These are phyloP conservation scores for Strongylocentrotus purpuratus DNA, from an alignment of 35 echinoderm and acorn worm genomes.

Conservation along the genomic window DNA sequence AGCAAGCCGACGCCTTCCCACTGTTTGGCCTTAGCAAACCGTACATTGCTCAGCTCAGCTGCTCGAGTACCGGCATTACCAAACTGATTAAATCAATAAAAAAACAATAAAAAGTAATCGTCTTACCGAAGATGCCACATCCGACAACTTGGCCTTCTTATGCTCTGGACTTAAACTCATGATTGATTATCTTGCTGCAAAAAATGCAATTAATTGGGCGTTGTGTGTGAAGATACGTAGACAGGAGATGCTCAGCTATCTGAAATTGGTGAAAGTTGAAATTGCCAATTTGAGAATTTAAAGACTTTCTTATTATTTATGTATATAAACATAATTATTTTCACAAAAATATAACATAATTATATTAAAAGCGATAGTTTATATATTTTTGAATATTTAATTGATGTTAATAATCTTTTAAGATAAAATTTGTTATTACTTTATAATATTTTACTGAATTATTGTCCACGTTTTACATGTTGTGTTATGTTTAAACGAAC, in stretches of 20 bases:
- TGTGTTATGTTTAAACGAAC: too few relatives aligned
- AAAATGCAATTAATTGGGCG: neutral
- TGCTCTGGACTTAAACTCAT: slow-evolving; percentile 29
- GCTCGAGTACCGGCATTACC: neutral
- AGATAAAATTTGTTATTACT: too few relatives aligned
- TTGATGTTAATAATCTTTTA: too few relatives aligned
- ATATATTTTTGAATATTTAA: too few relatives aligned
- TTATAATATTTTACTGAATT: too few relatives aligned
- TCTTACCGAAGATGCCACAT: slow-evolving; percentile 26
- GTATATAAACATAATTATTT: too few relatives aligned
- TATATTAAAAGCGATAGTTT: too few relatives aligned
- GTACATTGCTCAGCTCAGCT: neutral
- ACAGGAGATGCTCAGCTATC: neutral
- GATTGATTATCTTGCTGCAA: neutral
- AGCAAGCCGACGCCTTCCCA: neutral
- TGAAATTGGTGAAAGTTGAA: neutral
- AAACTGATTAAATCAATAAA: neutral
- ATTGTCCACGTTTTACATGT: too few relatives aligned
- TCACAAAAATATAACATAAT: too few relatives aligned
- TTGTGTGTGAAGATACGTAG: neutral
- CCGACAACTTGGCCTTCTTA: neutral
- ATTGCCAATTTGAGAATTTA: neutral
- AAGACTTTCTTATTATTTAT: too few relatives aligned
- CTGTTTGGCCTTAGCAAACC: neutral
- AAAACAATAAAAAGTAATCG: neutral